These are phyloP conservation scores for Rhynchomys soricoides DNA, from an alignment of 2,113 vertebrate species.

Conservation along the genomic window DNA sequence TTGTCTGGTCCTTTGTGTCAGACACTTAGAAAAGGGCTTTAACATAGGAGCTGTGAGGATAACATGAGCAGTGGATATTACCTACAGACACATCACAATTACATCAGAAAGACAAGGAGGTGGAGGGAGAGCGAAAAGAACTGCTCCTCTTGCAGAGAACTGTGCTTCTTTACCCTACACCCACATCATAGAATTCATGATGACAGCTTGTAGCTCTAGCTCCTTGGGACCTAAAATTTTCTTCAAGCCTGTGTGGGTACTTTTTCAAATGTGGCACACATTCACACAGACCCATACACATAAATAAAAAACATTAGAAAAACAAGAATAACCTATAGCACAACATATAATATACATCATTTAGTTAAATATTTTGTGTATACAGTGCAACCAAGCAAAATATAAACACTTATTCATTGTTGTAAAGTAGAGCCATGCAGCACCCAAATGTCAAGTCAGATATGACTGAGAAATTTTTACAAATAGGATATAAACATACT, in stretches of 20 bases:
- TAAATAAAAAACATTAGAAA: background rate
- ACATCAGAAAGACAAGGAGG: background rate
- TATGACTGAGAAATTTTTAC: background rate
- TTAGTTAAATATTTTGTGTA: background rate
- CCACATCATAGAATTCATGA: background rate
- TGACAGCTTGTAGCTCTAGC: background rate
- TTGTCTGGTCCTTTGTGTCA: background rate
- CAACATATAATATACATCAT: background rate
- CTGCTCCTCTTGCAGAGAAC: background rate
- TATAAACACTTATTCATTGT: background rate
- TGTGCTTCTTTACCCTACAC: background rate
- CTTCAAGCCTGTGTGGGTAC: rapidly evolving
- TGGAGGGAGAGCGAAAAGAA: background rate
- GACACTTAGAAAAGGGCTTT: background rate
- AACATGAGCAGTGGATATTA: background rate
- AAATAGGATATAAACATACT: background rate
- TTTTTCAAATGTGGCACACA: background rate
- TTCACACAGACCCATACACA: background rate
- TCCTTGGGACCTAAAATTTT: rapidly evolving
- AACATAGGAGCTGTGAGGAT: background rate
- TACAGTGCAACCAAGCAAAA: background rate
- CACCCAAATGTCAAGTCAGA: background rate
- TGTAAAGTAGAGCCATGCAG: background rate
- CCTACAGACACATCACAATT: background rate
- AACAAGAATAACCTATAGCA: background rate